Percentiles rank a stretch among this genome's conserved stretches.
These are phyloP conservation scores for Sisor rabdophorus DNA, from an alignment of 2,113 vertebrate genomes.

Conservation along the genomic window DNA sequence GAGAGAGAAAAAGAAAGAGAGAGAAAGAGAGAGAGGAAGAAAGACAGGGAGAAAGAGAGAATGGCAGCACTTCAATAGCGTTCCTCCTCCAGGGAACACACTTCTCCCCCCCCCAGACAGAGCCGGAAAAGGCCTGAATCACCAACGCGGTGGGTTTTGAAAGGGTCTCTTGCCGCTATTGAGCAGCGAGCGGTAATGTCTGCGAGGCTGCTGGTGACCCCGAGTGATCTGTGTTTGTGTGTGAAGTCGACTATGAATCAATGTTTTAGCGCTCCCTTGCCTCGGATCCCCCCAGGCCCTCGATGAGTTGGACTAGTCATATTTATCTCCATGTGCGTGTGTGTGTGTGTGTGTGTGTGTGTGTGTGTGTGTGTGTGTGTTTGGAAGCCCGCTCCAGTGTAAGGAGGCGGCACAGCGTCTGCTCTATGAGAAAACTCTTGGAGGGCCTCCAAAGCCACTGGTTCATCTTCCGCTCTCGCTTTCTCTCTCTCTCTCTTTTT, in stretches of 20 bases:
- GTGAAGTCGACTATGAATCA: slow-evolving; percentile 49
- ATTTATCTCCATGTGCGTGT: slow-evolving; percentile 16
- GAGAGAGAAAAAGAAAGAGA: slow-evolving; percentile 39
- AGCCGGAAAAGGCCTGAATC: slow-evolving; percentile 50
- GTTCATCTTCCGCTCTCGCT: slow-evolving; percentile 29
- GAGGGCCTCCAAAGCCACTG: slow-evolving; percentile 54
- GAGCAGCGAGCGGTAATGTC: slow-evolving; percentile 42
- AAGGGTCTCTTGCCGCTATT: slow-evolving; percentile 46
- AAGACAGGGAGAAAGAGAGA: slow-evolving; percentile 24
- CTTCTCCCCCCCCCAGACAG: slow-evolving; percentile 47
- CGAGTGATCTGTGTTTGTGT: slow-evolving; percentile 47
- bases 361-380: slow-evolving; percentile 33
- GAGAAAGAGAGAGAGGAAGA: slow-evolving; percentile 25
- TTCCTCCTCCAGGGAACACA: slow-evolving; percentile 48
- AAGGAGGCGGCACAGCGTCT: slow-evolving; percentile 43
- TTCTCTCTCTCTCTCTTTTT: slow-evolving; percentile 22
- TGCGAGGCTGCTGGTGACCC: slow-evolving; percentile 50
- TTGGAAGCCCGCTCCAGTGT: slow-evolving; percentile 25
- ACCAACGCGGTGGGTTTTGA: slow-evolving; percentile 45
- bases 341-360: slow-evolving; percentile 24
- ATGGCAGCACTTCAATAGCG: slow-evolving; percentile 50
- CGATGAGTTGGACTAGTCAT: slow-evolving; percentile 38
- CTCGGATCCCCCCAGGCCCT: slow-evolving; percentile 48
- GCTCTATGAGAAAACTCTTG: slow-evolving; percentile 54
- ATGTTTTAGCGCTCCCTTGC: slow-evolving; percentile 48